Evolutionary conservation across 2,113 vertebrate genomes (phyloP).

Genomic region (Tursiops truncatus): DNA sequence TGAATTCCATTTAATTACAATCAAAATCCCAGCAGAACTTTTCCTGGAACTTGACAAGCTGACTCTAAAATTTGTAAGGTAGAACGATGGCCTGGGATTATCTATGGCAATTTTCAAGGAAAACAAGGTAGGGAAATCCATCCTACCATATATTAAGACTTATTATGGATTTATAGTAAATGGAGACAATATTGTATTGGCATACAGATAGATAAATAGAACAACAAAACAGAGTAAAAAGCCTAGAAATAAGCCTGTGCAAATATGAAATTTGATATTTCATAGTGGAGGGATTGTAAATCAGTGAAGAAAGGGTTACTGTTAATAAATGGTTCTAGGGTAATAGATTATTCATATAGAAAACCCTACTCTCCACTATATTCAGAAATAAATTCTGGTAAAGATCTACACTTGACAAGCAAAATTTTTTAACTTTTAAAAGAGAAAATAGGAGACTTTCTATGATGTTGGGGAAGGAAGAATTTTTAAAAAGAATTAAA

Average conservation of each 20-base stretch:
- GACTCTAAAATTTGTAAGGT: neutral
- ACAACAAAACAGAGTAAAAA: neutral
- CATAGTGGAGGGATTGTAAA: neutral
- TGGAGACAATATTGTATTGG: neutral
- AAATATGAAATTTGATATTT: neutral
- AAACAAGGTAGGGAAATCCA: neutral
- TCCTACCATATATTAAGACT: neutral
- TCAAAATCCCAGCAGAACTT: conserved; percentile 24
- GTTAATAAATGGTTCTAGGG: neutral
- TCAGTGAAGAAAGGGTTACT: neutral
- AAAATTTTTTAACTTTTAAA: conserved; percentile 10
- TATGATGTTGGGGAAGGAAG: neutral
- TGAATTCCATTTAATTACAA: neutral
- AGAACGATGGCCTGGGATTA: neutral
- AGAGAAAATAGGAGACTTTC: neutral
- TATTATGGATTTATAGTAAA: neutral
- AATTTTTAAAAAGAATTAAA: neutral
- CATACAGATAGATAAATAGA: neutral
- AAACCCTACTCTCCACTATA: neutral
- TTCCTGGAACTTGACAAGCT: neutral
- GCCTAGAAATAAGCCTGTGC: neutral
- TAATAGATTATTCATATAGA: neutral
- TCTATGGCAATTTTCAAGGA: neutral
- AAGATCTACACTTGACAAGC: conserved; percentile 12
- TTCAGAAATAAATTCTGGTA: neutral